Base-by-base conservation (phyloP, 2,888 invertebrate genomes). In the Himalopsyche japonica region DNA sequence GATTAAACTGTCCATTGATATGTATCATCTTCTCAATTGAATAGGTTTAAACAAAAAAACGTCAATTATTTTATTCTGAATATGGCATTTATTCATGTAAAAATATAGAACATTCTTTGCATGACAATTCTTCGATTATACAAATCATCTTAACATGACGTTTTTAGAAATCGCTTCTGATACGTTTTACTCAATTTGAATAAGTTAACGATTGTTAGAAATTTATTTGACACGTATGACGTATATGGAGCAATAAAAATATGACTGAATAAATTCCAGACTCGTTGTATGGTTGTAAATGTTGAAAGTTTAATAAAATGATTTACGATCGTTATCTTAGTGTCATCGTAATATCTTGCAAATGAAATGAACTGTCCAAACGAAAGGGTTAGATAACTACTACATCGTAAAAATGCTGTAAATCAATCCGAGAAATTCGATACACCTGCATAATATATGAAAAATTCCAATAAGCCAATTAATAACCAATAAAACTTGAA, bases 401-500 rank as follows among this genome's bases (percentile, higher is more conserved):
- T 27, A 18, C 10, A 47, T 81, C 81, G 77, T 77, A 78, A 76
- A 81, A 84, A 84, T 30, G 43, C 34, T 32, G 81, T 79, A 81
- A 86, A 84, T 86, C 84, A 86, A 85, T 83, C 78, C 77, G 20
- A 20, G 84, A 82, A 82, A 86, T 86, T 85, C 84, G 86, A 82
- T 80, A 84, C 86, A 86, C 86, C 86, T 86, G 86, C 86, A 86
- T 85, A 43, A 76, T 64, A 20, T 76, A 64, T 20, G 79, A 48
- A 64, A 64, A 47, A 82, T 76, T 82, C 84, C 81, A 43, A 81
- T 78, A 24, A 77, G 80, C 82, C 82, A 64, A 84, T 86, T 80
- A 82, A 82, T 64, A 79, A 49, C 76, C 86, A 84, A 84, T 86
- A 84, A 86, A 86, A 86, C 47, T 43, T 82, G 81, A 84, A 86